These are phyloP conservation scores for Erythrolamprus reginae DNA, from an alignment of 2,113 vertebrate genomes.

Conservation along the genomic window DNA sequence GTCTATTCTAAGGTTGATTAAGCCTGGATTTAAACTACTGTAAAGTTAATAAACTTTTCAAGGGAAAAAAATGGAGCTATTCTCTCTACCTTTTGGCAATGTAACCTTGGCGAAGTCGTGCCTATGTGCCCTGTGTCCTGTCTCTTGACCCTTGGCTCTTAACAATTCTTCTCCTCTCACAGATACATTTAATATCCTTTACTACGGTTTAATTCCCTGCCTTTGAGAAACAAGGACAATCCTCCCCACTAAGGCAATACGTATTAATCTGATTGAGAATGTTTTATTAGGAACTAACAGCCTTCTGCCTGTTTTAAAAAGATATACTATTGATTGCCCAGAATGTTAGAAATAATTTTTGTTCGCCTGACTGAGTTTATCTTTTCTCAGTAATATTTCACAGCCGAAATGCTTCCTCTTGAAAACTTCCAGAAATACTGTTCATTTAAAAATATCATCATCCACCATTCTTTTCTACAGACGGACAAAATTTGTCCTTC, in stretches of 20 bases:
- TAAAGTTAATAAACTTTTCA: background rate
- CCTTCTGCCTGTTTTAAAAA: slow-evolving; percentile 55
- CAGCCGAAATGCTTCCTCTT: slow-evolving; percentile 54
- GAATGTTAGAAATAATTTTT: slow-evolving; percentile 63
- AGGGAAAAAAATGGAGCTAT: background rate
- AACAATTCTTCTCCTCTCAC: background rate
- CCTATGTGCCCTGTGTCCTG: background rate
- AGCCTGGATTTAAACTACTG: background rate
- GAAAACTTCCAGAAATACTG: slow-evolving; percentile 48
- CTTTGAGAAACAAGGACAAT: slow-evolving; percentile 52
- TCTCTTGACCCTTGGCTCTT: background rate
- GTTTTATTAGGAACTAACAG: slow-evolving; percentile 54
- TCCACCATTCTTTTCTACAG: background rate
- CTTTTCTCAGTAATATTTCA: slow-evolving; percentile 48
- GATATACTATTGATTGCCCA: slow-evolving; percentile 58
- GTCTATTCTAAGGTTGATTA: background rate
- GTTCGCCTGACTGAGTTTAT: slow-evolving; percentile 38
- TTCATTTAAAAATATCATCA: background rate
- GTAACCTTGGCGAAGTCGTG: background rate
- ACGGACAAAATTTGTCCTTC: slow-evolving; percentile 55
- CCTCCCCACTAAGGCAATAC: slow-evolving; percentile 57
- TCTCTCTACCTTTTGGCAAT: background rate
- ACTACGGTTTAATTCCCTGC: slow-evolving; percentile 38
- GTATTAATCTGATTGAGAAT: slow-evolving; percentile 52
- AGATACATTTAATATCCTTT: background rate